A percentile compares a stretch with the other conserved stretches of the same genome.
Evolutionary conservation across 2,797 vertebrate genomes (phyloP).

Genomic region (Protonibea diacanthus): DNA sequence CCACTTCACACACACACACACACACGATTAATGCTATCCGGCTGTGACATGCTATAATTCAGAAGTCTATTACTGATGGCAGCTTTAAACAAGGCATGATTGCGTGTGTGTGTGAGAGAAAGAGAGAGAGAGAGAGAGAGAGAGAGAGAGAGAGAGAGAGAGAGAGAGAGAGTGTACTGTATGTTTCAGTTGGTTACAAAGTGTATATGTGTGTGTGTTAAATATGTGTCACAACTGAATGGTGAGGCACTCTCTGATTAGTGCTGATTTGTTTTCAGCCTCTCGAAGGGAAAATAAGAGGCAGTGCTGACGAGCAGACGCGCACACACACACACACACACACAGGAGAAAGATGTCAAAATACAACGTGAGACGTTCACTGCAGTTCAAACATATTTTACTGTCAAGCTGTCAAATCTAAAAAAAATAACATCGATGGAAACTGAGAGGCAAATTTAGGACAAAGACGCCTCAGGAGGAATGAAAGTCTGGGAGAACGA

Average conservation of each 20-base stretch:
- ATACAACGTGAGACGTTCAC: constrained; percentile 48
- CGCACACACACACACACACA: constrained; percentile 20
- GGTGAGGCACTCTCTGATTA: constrained; percentile 68
- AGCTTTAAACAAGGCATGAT: constrained; percentile 42
- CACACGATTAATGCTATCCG: constrained; percentile 34
- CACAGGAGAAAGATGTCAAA: constrained; percentile 50
- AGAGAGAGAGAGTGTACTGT: constrained; percentile 15
- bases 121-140: constrained; percentile 20
- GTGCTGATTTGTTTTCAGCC: constrained; percentile 77
- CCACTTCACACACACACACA: constrained; percentile 54
- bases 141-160: constrained; percentile 27
- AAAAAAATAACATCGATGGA: constrained; percentile 40
- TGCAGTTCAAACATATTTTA: constrained; percentile 57
- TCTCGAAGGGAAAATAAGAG: constrained; percentile 56
- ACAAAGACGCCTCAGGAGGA: constrained; percentile 67
- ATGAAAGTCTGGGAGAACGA: constrained; percentile 32
- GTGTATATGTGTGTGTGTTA: constrained; percentile 22
- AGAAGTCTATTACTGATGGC: constrained; percentile 73
- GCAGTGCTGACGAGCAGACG: constrained; percentile 24
- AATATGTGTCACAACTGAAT: constrained; percentile 60
- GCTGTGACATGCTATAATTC: constrained; percentile 76
- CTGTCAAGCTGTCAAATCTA: constrained; percentile 68
- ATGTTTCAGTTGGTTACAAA: constrained; percentile 8
- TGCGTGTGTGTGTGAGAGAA: constrained; percentile 37
- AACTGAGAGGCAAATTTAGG: constrained; percentile 70